These are phyloP conservation scores for Heteropelma amictum DNA, from an alignment of 2,888 invertebrate species.

Conservation along the genomic window DNA sequence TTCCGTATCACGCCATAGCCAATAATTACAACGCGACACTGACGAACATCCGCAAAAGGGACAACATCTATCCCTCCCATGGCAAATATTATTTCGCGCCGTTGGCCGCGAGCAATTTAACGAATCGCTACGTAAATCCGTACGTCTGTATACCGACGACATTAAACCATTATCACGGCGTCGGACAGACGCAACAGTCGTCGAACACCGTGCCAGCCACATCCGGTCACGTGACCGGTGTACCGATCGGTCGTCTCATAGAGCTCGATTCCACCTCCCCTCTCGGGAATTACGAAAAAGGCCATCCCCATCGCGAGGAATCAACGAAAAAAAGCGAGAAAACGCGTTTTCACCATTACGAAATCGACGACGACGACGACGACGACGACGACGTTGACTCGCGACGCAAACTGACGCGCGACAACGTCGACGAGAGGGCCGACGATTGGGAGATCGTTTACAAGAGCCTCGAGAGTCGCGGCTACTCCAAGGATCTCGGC, in stretches of 20 bases:
- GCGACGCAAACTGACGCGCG: slow-evolving; percentile 41
- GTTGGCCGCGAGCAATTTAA: slow-evolving; percentile 4
- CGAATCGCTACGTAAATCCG: slow-evolving; percentile 47
- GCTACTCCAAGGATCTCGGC: slow-evolving; percentile 83
- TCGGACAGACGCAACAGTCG: not conserved
- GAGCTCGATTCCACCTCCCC: slow-evolving; percentile 80
- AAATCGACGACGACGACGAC: not conserved
- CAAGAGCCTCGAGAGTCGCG: slow-evolving; percentile 86
- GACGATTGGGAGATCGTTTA: slow-evolving; percentile 91
- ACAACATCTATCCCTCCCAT: slow-evolving; percentile 59
- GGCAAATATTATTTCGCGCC: slow-evolving; percentile 48
- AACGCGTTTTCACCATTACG: not conserved
- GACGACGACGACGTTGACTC: slow-evolving; percentile 65
- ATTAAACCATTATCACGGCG: slow-evolving; percentile 57
- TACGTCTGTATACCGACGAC: slow-evolving; percentile 30
- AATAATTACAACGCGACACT: slow-evolving; percentile 62
- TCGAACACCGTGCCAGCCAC: slow-evolving; percentile 63
- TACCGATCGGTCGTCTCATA: slow-evolving; percentile 85
- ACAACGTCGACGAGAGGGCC: slow-evolving; percentile 62
- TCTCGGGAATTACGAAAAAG: slow-evolving; percentile 62
- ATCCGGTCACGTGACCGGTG: slow-evolving; percentile 68
- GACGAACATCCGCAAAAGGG: slow-evolving; percentile 60
- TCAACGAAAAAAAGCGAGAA: not conserved
- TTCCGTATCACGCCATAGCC: slow-evolving; percentile 64
- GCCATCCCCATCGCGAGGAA: slow-evolving; percentile 55